Evolutionary conservation across 2,888 invertebrate species (phyloP).

Genomic region (Microchrysa polita): DNA sequence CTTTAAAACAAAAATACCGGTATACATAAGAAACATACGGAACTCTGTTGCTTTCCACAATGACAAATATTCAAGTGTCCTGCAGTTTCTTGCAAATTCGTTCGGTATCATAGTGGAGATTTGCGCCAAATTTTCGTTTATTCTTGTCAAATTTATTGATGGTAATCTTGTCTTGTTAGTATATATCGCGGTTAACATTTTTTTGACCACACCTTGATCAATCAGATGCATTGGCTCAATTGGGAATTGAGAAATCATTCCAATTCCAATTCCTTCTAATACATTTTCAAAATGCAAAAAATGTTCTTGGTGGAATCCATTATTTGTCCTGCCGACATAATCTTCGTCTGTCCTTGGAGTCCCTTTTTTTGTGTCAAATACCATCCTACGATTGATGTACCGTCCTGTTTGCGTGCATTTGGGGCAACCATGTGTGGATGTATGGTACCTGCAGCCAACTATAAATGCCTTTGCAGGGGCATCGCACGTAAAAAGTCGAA

Average conservation of each 20-base stretch:
- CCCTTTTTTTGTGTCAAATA: neutral
- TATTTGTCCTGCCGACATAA: neutral
- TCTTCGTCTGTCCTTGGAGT: neutral
- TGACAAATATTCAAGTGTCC: too few species aligned
- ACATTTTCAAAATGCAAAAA: neutral
- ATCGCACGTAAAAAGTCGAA: neutral
- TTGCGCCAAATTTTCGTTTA: too few species aligned
- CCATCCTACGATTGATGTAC: neutral
- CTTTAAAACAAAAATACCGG: conserved; percentile 17
- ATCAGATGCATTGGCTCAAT: neutral
- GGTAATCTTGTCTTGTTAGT: too few species aligned
- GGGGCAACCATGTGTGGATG: too few species aligned
- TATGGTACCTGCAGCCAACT: too few species aligned
- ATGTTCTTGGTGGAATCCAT: conserved; percentile 1
- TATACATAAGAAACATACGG: neutral
- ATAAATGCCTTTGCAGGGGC: neutral
- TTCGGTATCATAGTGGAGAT: too few species aligned
- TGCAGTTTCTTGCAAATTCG: too few species aligned
- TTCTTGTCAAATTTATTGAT: neutral
- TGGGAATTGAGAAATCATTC: neutral
- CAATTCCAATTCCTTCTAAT: conserved; percentile 17
- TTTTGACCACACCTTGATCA: neutral
- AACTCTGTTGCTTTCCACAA: conserved; percentile 7
- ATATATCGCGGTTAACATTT: too few species aligned
- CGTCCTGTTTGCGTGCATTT: too few species aligned